Evolutionary conservation across 2,888 invertebrate genomes (phyloP), one percentile per base, ranked within the genome.

Genomic region (Amblyjoppa fuscipennis): DNA sequence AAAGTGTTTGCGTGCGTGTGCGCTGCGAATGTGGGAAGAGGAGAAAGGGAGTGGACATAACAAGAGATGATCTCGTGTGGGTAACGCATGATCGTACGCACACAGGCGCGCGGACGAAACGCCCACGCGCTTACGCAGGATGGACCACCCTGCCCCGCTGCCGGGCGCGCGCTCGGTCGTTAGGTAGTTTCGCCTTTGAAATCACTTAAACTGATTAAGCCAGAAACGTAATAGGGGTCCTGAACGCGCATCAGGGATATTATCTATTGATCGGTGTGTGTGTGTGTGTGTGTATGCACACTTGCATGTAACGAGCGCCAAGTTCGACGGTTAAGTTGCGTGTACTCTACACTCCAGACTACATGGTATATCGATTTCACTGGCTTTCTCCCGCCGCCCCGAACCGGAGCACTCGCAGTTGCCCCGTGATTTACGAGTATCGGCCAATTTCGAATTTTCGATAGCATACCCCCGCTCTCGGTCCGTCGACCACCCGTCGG

Each of bases 191-290:
- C 82, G 78, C 91, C 89, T 91, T 92, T 89, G 89, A 88, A 92
- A 92, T 91, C 92, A 91, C 92, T 92, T 91, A 91, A 92, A 92
- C 90, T 91, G 91, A 92, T 92, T 92, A 92, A 91, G 90, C 89
- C 76, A 83, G 89, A 87, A 89, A 88, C 83, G 83, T 88, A 87
- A 79, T 78, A 77, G 87, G 85, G 86, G 69, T 77, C 69, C 70
- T 61, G 78, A 77, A 66, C 53, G 75, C 77, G 61, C 68, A 74
- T 81, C 73, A 11, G 20, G 28, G 61, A 61, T 75, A 75, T 76
- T 69, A n/a, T 61, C 45, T 53, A 34, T 13, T 28, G 20, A 70
- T 38, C 66, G 28, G 51, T 77, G 45, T 53, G 16, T 45, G 49
- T 41, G 20, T 20, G 16, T 45, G 49, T 41, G 51, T 77, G 45